phyloP scores from a whole-genome alignment of 92 coral and sea anemone genomes.

The Siderastrea radians region DNA sequence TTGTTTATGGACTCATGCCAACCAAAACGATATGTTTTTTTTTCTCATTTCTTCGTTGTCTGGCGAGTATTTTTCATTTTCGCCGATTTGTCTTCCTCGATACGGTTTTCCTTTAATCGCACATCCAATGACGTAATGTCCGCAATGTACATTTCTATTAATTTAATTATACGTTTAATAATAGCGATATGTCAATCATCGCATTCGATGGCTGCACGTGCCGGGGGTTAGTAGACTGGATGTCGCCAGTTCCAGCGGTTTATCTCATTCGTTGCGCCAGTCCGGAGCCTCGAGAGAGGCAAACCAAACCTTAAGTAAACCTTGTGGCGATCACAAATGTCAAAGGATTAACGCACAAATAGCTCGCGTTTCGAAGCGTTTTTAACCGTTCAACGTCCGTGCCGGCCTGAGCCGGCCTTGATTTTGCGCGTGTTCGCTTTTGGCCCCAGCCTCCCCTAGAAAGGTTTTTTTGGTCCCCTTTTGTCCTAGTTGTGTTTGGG shows the following conservation, averaged over 20 bases:
- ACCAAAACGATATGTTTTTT: conserved; percentile 7
- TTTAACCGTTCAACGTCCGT: too few species aligned
- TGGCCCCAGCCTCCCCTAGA: too few species aligned
- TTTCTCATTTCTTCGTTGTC: background rate
- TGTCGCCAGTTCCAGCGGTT: conserved; percentile 89
- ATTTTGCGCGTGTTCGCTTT: too few species aligned
- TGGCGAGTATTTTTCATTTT: background rate
- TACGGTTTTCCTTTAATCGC: conserved; percentile 25
- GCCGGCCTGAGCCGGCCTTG: too few species aligned
- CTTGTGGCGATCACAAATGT: conserved; percentile 39
- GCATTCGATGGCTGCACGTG: conserved; percentile 79
- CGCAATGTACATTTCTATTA: conserved; percentile 85
- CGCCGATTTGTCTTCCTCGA: background rate
- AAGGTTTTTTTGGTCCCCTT: too few species aligned
- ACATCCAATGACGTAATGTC: conserved; percentile 78
- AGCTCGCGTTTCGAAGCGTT: conserved; percentile 5
- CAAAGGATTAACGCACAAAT: conserved; percentile 26
- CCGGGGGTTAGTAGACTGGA: conserved; percentile 79
- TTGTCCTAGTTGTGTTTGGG: too few species aligned
- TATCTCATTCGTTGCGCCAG: conserved; percentile 79
- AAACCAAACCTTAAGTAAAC: conserved; percentile 67
- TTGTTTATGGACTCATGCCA: conserved; percentile 7
- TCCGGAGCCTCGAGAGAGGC: conserved; percentile 61
- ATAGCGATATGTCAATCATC: conserved; percentile 91
- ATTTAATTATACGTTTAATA: conserved; percentile 91